phyloP scores from a whole-genome alignment of 2,797 vertebrate species.

The Enteromius paludinosus region DNA sequence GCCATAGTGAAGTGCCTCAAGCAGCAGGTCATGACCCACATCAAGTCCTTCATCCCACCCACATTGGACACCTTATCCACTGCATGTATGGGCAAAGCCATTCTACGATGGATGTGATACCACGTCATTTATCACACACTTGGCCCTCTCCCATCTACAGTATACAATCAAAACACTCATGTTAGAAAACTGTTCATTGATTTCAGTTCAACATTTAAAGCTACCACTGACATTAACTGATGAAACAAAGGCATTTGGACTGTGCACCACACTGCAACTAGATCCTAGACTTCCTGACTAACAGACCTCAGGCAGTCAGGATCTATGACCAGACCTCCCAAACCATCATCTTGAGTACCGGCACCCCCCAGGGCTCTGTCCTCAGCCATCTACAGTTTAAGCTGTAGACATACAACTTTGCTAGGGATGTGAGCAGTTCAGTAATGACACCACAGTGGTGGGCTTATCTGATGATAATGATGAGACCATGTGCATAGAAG shows the following conservation, averaged over 20 bases:
- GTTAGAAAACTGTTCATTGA: constrained; percentile 10
- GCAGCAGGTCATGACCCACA: constrained; percentile 39
- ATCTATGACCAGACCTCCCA: constrained; percentile 42
- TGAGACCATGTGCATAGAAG: neutral
- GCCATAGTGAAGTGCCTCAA: constrained; percentile 40
- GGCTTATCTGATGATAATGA: constrained; percentile 29
- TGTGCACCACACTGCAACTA: constrained; percentile 20
- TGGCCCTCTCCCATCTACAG: neutral
- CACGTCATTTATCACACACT: neutral
- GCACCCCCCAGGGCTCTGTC: constrained; percentile 31
- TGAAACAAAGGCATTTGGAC: constrained; percentile 28
- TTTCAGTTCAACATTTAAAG: constrained; percentile 13
- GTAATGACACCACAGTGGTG: constrained; percentile 14
- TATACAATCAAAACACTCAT: constrained; percentile 6
- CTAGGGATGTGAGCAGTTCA: neutral
- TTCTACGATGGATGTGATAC: constrained; percentile 7
- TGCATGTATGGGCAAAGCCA: neutral
- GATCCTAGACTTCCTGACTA: constrained; percentile 42
- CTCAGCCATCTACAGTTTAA: constrained; percentile 14
- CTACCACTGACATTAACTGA: neutral
- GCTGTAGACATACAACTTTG: constrained; percentile 9
- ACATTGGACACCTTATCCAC: constrained; percentile 38
- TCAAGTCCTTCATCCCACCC: constrained; percentile 40
- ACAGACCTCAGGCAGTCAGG: constrained; percentile 38
- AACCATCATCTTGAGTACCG: constrained; percentile 31